phyloP scores from a whole-genome alignment of 2,888 invertebrate genomes.

The Noctua comes region DNA sequence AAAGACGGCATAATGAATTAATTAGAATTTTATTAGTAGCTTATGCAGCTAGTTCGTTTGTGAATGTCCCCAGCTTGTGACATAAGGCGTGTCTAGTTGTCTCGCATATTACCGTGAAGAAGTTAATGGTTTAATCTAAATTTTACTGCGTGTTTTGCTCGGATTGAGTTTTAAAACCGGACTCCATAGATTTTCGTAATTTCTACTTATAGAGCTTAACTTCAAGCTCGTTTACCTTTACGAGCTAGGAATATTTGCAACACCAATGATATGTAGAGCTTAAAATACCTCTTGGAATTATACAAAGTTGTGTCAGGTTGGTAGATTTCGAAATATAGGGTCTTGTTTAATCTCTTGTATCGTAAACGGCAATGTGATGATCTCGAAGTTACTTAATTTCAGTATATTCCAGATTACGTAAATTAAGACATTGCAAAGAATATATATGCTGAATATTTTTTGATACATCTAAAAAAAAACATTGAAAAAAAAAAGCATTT shows the following conservation, averaged over 20 bases:
- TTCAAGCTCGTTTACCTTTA: conserved; percentile 51
- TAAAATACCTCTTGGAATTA: conserved; percentile 44
- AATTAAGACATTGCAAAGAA: neutral
- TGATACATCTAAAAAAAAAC: no score
- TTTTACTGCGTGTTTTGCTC: conserved; percentile 45
- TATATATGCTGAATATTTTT: neutral
- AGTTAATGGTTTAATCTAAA: conserved; percentile 57
- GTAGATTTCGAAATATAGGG: conserved; percentile 19
- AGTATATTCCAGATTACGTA: neutral
- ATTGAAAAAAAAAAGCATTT: no score
- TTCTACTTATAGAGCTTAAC: conserved; percentile 34
- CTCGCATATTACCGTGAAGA: conserved; percentile 35
- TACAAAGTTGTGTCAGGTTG: conserved; percentile 31
- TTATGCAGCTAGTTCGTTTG: conserved; percentile 46
- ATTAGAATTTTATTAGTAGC: conserved; percentile 64
- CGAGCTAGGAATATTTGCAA: conserved; percentile 54
- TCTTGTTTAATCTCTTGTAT: neutral
- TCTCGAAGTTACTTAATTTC: neutral
- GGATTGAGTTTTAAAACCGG: conserved; percentile 47
- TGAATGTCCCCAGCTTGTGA: conserved; percentile 49
- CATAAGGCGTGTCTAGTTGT: conserved; percentile 40
- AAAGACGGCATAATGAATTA: conserved; percentile 63
- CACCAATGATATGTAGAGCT: conserved; percentile 51
- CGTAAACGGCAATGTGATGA: neutral
- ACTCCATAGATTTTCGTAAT: conserved; percentile 51